Base-by-base conservation (phyloP, 2,888 invertebrate species). In the Thymelicus acteon region DNA sequence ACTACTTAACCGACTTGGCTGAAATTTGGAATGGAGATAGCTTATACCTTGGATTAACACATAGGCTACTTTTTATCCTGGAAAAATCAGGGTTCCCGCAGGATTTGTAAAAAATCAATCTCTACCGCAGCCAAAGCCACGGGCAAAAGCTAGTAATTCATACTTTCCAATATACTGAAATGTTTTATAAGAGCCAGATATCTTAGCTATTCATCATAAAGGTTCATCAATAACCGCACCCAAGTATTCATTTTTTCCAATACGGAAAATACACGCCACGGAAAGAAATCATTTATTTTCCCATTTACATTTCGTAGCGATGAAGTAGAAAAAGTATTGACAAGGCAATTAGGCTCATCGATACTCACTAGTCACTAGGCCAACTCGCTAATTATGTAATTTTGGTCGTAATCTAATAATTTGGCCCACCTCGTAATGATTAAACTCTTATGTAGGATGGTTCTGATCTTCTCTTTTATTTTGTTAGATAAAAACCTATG, bases 281-380 rank as follows among this genome's bases (percentile, higher is more conserved):
- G 44, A 70, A 64, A 63, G 70, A 52, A 60, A 71, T 71, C 44
- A 60, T 65, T 71, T 71, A 65, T 71, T 71, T 71, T 71, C 65
- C 70, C 64, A 60, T 71, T 71, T 71, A 71, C 65, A 71, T 71
- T 70, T 60, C 64, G 70, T 65, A 71, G 58, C 70, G 58, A 64
- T 60, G 65, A 71, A 60, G 64, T 71, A 65, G 70, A 71, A 71
- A 71, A 71, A 71, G 60, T 65, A 71, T 71, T 71, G 70, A 71
- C 65, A 71, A 60, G 60, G 70, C 70, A 71, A 71, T 71, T 71
- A 71, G 70, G 52, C 70, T 60, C 65, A 71, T 71, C 70, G 65
- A 71, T 71, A 71, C 65, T 71, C 65, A 65, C 70, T 52, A 65
- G 70, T 65, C 70, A 70, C 64, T 70, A 58, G 60, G 64, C 8